phyloP scores from a whole-genome alignment of 2,888 invertebrate genomes.

The Cotesia congregata region DNA sequence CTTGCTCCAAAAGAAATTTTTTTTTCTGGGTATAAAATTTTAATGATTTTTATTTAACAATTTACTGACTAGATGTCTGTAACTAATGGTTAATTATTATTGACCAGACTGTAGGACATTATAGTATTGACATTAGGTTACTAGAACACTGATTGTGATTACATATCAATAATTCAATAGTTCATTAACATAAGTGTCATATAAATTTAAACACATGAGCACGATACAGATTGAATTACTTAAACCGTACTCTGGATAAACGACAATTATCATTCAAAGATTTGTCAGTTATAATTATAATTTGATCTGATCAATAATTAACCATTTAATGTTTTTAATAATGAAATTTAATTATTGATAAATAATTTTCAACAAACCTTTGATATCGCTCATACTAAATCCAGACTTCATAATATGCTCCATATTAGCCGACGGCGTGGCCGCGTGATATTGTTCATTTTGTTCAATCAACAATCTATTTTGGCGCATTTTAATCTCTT shows the following conservation, averaged over 20 bases:
- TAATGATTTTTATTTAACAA: background rate
- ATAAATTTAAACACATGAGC: background rate
- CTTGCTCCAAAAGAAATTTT: too few species aligned
- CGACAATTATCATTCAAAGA: background rate
- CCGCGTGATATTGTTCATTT: slow-evolving; percentile 71
- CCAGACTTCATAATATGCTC: slow-evolving; percentile 93
- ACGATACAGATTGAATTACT: background rate
- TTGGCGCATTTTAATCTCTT: slow-evolving; percentile 90
- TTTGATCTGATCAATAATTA: too few species aligned
- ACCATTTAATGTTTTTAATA: too few species aligned
- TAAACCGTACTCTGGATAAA: background rate
- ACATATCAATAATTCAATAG: background rate
- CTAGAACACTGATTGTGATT: slow-evolving; percentile 6
- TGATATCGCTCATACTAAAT: slow-evolving; percentile 93
- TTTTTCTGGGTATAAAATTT: background rate
- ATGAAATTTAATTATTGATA: background rate
- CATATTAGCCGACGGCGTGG: slow-evolving; percentile 82
- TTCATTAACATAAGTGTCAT: background rate
- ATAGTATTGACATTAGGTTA: slow-evolving; percentile 11
- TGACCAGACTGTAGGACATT: background rate
- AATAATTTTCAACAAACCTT: slow-evolving; percentile 74
- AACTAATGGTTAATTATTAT: background rate
- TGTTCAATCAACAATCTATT: slow-evolving; percentile 84
- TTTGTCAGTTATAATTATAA: background rate
- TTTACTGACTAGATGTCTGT: background rate